These are phyloP conservation scores for Formica aserva DNA, from an alignment of 2,888 invertebrate species.

Conservation along the genomic window DNA sequence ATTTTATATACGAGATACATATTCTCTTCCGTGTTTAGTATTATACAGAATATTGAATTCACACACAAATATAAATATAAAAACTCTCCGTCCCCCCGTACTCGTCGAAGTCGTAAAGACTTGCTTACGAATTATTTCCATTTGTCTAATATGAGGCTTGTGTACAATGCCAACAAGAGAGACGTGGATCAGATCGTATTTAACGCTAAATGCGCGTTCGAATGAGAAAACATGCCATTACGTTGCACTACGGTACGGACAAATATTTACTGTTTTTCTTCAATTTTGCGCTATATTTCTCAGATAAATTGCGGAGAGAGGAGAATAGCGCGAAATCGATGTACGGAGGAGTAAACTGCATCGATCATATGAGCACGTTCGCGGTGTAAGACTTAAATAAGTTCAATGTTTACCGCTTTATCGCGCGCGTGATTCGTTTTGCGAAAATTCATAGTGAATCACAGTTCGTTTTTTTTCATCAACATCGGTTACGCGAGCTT, in stretches of 20 bases:
- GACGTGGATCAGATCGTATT: slow-evolving; percentile 18
- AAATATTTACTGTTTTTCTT: slow-evolving; percentile 53
- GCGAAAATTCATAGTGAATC: slow-evolving; percentile 26
- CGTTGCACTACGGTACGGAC: slow-evolving; percentile 11
- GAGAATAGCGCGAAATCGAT: slow-evolving; percentile 40
- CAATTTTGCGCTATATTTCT: slow-evolving; percentile 43
- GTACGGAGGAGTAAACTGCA: slow-evolving; percentile 4
- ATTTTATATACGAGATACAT: neutral
- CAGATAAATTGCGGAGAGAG: slow-evolving; percentile 6
- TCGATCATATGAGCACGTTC: slow-evolving; percentile 41
- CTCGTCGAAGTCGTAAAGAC: neutral
- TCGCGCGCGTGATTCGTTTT: neutral
- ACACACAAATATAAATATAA: neutral
- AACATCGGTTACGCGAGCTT: neutral
- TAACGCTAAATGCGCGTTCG: slow-evolving; percentile 25
- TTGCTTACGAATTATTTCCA: neutral
- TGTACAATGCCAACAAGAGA: neutral
- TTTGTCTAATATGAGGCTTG: neutral
- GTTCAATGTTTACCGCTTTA: slow-evolving; percentile 40
- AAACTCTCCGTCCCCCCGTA: neutral
- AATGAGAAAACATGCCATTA: slow-evolving; percentile 37
- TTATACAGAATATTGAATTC: neutral
- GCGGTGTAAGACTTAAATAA: slow-evolving; percentile 26
- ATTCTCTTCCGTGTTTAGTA: neutral
- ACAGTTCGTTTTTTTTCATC: neutral